phyloP scores from a whole-genome alignment of 2,113 vertebrate species.

The Tiliqua scincoides region DNA sequence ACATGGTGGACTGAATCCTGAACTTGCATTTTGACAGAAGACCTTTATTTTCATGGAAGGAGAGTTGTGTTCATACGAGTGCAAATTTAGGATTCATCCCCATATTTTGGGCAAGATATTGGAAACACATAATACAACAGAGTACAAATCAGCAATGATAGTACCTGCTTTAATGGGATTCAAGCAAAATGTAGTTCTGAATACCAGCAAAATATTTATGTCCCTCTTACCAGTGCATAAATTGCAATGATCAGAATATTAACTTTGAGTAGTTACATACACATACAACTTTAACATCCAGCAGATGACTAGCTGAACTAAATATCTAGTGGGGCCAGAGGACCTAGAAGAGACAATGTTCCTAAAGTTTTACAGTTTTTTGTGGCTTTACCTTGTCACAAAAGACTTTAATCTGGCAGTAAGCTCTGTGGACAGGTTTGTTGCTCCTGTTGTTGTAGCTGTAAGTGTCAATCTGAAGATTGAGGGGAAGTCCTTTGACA shows the following conservation, averaged over 20 bases:
- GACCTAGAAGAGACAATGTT: neutral
- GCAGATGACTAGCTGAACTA: constrained; percentile 13
- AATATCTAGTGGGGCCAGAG: neutral
- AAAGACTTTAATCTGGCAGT: constrained; percentile 99
- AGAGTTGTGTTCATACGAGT: too few species aligned
- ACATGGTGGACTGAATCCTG: neutral
- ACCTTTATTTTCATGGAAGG: too few species aligned
- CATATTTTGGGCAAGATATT: neutral
- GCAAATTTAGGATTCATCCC: too few species aligned
- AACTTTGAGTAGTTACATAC: neutral
- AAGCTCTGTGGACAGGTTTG: constrained; percentile 95
- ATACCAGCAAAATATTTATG: neutral
- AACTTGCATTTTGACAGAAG: too few species aligned
- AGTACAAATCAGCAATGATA: neutral
- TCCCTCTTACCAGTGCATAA: neutral
- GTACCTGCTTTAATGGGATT: neutral
- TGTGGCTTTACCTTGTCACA: constrained; percentile 87
- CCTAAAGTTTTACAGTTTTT: neutral
- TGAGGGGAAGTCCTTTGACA: constrained; percentile 95
- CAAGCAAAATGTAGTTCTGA: neutral
- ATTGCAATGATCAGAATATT: neutral
- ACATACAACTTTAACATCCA: constrained; percentile 20
- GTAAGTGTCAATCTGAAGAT: constrained; percentile 97
- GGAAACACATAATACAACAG: neutral
- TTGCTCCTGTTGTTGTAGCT: constrained; percentile 99